phyloP scores from a whole-genome alignment of 2,797 vertebrate species.

The Brachymystax lenok region DNA sequence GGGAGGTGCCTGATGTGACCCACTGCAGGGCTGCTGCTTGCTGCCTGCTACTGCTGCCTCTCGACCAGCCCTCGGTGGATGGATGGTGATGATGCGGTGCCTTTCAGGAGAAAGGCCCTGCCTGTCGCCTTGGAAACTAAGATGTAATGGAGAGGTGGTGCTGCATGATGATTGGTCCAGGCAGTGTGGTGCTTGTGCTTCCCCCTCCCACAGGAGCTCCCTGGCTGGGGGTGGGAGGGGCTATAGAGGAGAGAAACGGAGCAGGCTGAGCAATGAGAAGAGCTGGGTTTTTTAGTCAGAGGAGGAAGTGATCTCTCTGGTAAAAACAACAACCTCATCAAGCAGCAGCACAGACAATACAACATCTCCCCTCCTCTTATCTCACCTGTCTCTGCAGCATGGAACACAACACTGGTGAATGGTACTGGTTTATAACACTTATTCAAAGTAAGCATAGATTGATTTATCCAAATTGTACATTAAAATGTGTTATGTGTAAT shows the following conservation, averaged over 20 bases:
- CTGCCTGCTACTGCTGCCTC: slow-evolving; percentile 56
- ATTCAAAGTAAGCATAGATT: neutral
- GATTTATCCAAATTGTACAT: neutral
- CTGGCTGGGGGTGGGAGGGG: slow-evolving; percentile 37
- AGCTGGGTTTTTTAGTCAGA: slow-evolving; percentile 2
- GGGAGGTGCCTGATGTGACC: slow-evolving; percentile 87
- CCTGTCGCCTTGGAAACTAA: slow-evolving; percentile 92
- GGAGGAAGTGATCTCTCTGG: slow-evolving; percentile 1
- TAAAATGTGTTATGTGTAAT: neutral
- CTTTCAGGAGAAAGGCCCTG: slow-evolving; percentile 88
- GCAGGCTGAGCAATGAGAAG: slow-evolving; percentile 8
- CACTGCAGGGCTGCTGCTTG: slow-evolving; percentile 79
- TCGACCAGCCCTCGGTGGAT: slow-evolving; percentile 33
- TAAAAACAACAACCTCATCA: neutral
- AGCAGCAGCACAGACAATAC: neutral
- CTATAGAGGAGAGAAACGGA: slow-evolving; percentile 12
- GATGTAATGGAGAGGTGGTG: slow-evolving; percentile 91
- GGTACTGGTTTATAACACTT: neutral
- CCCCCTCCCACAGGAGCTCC: slow-evolving; percentile 12
- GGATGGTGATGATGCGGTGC: slow-evolving; percentile 83
- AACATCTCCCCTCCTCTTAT: neutral
- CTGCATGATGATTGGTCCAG: slow-evolving; percentile 83
- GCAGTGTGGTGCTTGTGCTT: slow-evolving; percentile 64
- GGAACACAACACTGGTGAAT: neutral
- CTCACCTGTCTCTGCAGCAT: slow-evolving; percentile 4